phyloP scores from a whole-genome alignment of 2,888 invertebrate species.

The Synergus itoensis region DNA sequence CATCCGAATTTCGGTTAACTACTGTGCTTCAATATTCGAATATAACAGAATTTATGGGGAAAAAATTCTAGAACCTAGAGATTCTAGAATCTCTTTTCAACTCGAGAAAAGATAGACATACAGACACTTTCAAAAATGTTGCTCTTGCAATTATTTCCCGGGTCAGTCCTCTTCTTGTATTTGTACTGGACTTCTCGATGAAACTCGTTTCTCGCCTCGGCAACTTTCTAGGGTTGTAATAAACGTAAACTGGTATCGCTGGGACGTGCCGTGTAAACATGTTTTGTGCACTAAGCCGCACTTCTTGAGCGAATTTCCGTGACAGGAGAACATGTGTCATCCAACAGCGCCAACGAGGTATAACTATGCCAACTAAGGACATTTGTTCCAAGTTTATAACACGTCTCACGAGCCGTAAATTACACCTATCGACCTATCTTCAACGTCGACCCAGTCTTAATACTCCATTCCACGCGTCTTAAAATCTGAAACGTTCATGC shows the following conservation, averaged over 20 bases:
- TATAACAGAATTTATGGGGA: neutral
- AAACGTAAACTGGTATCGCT: conserved; percentile 7
- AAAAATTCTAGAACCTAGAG: neutral
- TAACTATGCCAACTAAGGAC: conserved; percentile 59
- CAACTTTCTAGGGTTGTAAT: neutral
- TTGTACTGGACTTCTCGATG: neutral
- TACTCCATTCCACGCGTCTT: conserved; percentile 4
- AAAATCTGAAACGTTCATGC: conserved; percentile 17
- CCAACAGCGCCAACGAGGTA: conserved; percentile 47
- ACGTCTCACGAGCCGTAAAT: conserved; percentile 45
- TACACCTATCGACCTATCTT: conserved; percentile 16
- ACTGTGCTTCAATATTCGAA: neutral
- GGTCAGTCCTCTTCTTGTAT: neutral
- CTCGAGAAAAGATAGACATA: neutral
- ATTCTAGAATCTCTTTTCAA: no score
- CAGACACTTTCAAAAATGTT: neutral
- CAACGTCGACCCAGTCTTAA: conserved; percentile 17
- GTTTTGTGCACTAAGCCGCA: conserved; percentile 7
- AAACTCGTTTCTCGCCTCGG: neutral
- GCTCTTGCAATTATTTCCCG: neutral
- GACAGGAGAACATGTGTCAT: conserved; percentile 21
- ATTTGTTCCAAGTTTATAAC: conserved; percentile 59
- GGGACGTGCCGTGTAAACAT: neutral
- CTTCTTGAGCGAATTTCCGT: conserved; percentile 13
- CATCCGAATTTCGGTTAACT: neutral